phyloP scores from a whole-genome alignment of 2,797 vertebrate species.

The Sebastes kiyomatsui region DNA sequence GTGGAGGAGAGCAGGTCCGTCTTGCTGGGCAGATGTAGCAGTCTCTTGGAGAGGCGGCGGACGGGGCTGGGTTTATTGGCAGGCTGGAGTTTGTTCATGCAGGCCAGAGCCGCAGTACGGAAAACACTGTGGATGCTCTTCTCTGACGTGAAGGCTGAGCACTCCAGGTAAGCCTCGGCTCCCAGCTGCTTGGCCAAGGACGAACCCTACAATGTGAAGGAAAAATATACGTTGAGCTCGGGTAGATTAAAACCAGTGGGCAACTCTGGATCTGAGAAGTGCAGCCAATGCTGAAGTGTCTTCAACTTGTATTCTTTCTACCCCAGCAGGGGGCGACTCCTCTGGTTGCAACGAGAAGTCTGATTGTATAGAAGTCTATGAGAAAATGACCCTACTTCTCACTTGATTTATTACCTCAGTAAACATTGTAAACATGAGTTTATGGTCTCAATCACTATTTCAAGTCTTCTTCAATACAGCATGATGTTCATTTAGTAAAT shows the following conservation, averaged over 20 bases:
- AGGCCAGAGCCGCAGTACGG: slow-evolving; percentile 87
- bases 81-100: slow-evolving; percentile 85
- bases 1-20: slow-evolving; percentile 91
- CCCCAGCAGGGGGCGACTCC: no score
- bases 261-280: no score
- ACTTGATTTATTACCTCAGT: no score
- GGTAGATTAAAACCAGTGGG: not conserved
- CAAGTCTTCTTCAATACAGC: no score
- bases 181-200: slow-evolving; percentile 91
- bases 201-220: slow-evolving; percentile 80
- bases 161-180: slow-evolving; percentile 92
- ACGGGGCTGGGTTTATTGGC: slow-evolving; percentile 84
- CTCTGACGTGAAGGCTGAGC: slow-evolving; percentile 95
- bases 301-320: no score
- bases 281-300: no score
- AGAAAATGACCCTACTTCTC: no score
- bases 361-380: no score
- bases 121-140: slow-evolving; percentile 95
- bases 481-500: no score
- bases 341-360: no score
- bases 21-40: slow-evolving; percentile 91
- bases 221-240: not conserved
- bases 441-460: no score
- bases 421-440: no score
- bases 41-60: slow-evolving; percentile 91